phyloP scores from a whole-genome alignment of 2,797 vertebrate species.

The Podarcis lilfordi region DNA sequence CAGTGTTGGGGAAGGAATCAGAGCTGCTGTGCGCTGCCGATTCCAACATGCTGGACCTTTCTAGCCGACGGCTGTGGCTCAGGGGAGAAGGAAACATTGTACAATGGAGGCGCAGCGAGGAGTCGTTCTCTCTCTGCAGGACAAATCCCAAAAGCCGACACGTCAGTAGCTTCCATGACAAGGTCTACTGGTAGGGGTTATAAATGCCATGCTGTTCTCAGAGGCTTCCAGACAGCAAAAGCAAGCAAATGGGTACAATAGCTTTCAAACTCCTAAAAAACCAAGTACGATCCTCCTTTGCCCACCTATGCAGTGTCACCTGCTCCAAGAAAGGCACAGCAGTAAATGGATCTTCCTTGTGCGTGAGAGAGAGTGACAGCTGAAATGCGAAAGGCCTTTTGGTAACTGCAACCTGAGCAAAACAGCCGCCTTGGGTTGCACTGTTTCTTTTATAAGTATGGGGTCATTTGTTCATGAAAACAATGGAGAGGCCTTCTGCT shows the following conservation, averaged over 20 bases:
- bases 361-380: not conserved
- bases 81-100: not conserved
- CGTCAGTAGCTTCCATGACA: not conserved
- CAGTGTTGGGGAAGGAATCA: not conserved
- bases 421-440: not conserved
- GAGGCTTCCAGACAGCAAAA: not conserved
- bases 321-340: not conserved
- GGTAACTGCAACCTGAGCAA: conserved; percentile 1
- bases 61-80: too few species aligned
- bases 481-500: not conserved
- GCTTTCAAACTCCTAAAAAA: not conserved
- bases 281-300: not conserved
- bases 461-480: not conserved
- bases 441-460: not conserved
- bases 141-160: not conserved
- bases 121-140: not conserved
- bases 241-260: not conserved
- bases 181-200: not conserved
- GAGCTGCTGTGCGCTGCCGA: not conserved
- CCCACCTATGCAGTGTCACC: not conserved
- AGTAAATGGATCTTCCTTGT: not conserved
- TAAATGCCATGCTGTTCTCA: not conserved
- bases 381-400: not conserved
- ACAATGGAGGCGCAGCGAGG: not conserved
- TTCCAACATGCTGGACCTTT: not conserved